A percentile compares a stretch with the other conserved stretches of the same genome.
These are phyloP conservation scores for Acanthurus lineatus DNA, from an alignment of 2,797 vertebrate species.

Conservation along the genomic window DNA sequence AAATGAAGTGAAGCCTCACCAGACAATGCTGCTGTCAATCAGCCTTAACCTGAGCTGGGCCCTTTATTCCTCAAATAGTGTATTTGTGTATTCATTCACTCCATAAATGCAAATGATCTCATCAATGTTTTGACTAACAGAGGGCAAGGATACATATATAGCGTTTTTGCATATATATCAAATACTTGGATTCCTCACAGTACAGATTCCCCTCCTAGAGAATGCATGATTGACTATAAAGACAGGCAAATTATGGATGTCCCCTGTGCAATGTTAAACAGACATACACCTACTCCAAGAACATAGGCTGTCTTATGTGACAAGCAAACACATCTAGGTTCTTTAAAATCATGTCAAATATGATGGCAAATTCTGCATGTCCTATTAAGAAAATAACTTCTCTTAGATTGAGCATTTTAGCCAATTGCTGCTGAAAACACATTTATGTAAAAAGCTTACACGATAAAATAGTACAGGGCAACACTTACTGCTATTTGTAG, in stretches of 20 bases:
- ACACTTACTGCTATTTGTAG: slow-evolving; percentile 73
- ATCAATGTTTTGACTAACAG: slow-evolving; percentile 77
- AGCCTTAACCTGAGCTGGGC: slow-evolving; percentile 82
- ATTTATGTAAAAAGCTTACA: slow-evolving; percentile 70
- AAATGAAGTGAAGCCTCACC: slow-evolving; percentile 79
- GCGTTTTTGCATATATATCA: slow-evolving; percentile 54
- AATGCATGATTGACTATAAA: slow-evolving; percentile 33
- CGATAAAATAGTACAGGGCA: slow-evolving; percentile 72
- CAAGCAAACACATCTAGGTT: slow-evolving; percentile 16
- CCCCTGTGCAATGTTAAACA: slow-evolving; percentile 37
- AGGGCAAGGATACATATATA: slow-evolving; percentile 55
- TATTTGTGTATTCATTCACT: slow-evolving; percentile 84
- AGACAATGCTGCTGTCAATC: slow-evolving; percentile 84
- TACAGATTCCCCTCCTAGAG: slow-evolving; percentile 37
- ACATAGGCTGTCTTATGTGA: background rate
- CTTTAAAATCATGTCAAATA: slow-evolving; percentile 1
- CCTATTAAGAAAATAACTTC: slow-evolving; percentile 8
- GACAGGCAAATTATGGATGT: slow-evolving; percentile 25
- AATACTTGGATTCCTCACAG: slow-evolving; percentile 53
- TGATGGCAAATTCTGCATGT: slow-evolving; percentile 24
- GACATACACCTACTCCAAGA: slow-evolving; percentile 30
- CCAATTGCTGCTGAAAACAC: slow-evolving; percentile 35
- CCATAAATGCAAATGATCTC: slow-evolving; percentile 83
- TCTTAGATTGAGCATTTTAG: slow-evolving; percentile 35
- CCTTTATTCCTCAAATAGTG: slow-evolving; percentile 82